Base-by-base conservation (phyloP, 2,113 vertebrate genomes). In the Choloepus hoffmanni region DNA sequence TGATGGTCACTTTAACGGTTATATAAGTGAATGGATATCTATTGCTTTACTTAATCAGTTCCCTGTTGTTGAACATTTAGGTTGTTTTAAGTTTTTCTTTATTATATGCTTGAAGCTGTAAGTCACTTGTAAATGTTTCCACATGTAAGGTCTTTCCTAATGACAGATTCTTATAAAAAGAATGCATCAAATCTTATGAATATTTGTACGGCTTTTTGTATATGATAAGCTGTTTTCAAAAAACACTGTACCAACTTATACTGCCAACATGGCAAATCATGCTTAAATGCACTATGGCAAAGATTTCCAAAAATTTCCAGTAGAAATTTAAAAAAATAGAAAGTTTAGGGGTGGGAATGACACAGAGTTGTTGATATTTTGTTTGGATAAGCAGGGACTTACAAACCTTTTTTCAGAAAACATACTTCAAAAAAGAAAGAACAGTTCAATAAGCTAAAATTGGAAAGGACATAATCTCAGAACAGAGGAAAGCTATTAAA, bases 41-140 rank as follows among this genome's bases (percentile, higher is more conserved):
- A 79, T 45, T 76, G 30, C 60, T 73, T 89, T 92, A 92, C 15
- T 76, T 92, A 95, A 74, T 15, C 24, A 90, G 63, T 81, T 92
- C 24, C 74, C 73, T 78, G 74, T 10, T 73, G 12, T 79, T 70
- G 55, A 83, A 86, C 30, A 84, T 79, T 73, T 58, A 73, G 77
- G 26, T 58, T 72, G n/a, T 77, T 96, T 96, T 74, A n/a, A 62
- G 88, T 70, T 91, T 88, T 86, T 85, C 40, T 94, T 95, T 65
- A 85, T 74, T 72, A 45, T n/a, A 84, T 91, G 65, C 18, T 89
- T 73, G 48, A 95, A 76, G 11, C 24, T 77, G 2, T 85, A 76
- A 81, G 21, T 89, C 7, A 74, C 16, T n/a, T 65, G 86, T 4
- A 85, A 1, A 12, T 74, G 60, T 93, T 90, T 79, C 67, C 23